Base-by-base conservation (phyloP, 2,888 invertebrate species). In the Eupeodes luniger region DNA sequence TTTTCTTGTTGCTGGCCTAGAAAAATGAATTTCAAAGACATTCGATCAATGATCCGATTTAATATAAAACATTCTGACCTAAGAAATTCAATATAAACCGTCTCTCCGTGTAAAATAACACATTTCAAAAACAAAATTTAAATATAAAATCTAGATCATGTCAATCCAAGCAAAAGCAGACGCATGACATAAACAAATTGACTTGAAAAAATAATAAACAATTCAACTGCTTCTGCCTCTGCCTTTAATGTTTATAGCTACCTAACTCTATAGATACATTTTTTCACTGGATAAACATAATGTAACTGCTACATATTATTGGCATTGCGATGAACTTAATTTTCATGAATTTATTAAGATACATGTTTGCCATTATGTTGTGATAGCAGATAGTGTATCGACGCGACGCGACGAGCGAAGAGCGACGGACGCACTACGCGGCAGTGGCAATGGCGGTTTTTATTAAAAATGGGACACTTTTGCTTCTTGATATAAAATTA, bases 181-280 rank as follows among this genome's bases (percentile, higher is more conserved):
- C 59, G 81, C 40, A 70, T 70, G 62, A 70, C 70, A 83, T 66
- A 78, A 83, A 70, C 62, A 81, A 44, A 82, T 72, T 47, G 51
- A 72, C 66, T 59, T 44, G n/a, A 34, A 61, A 36, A 47, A 83
- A 78, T 34, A 78, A 83, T 51, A 78, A 83, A 83, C 83, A 79
- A 79, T 79, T 61, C 40, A 5, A 40, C 40, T 40, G 40, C 40
- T 3, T 27, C 57, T 64, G 70, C 70, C 72, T 78, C 72, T 66
- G 47, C 51, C 82, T 14, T 27, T 27, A 27, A 72, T 11, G 57
- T 19, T 36, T 66, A 27, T 51, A 72, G 61, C 61, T 79, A 79
- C 12, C n/a, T 4, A 10, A 40, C 40, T 5, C 40, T 40, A 7
- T 14, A 70, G 44, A 72, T 27, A 59, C 44, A n/a, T 64, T 59